Evolutionary conservation across 1,140 invertebrate genomes (phyloP).

Genomic region (Cherax quadricarinatus): DNA sequence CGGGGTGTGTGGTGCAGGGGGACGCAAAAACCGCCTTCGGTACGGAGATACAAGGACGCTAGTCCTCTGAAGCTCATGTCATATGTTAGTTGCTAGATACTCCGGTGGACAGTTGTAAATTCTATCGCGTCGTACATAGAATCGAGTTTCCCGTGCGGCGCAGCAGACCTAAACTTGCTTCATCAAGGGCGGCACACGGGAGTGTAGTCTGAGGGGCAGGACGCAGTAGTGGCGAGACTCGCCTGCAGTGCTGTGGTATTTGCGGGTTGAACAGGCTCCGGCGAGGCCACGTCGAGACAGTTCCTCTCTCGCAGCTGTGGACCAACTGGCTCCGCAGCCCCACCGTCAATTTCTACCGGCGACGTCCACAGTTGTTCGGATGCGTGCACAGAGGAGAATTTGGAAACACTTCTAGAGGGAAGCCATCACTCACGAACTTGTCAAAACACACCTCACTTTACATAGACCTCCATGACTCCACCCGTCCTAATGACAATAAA

Average conservation of each 20-base stretch:
- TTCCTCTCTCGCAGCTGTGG: conserved; percentile 66
- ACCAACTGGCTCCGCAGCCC: conserved; percentile 59
- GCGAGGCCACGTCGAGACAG: conserved; percentile 66
- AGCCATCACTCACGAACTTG: conserved; percentile 34
- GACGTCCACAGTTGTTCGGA: conserved; percentile 65
- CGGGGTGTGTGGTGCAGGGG: conserved; percentile 45
- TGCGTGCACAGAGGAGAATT: conserved; percentile 61
- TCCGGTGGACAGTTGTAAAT: conserved; percentile 51
- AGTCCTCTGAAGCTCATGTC: conserved; percentile 31
- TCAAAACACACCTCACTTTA: neutral
- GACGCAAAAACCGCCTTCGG: conserved; percentile 40
- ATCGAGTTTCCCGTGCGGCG: conserved; percentile 61
- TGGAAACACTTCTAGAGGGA: conserved; percentile 47
- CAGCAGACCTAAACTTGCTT: conserved; percentile 60
- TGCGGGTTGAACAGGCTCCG: conserved; percentile 68
- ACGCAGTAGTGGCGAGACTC: conserved; percentile 42
- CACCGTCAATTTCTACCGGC: conserved; percentile 67
- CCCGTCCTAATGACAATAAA: neutral
- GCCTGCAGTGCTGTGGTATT: conserved; percentile 44
- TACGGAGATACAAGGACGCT: conserved; percentile 32
- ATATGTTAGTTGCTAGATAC: conserved; percentile 67
- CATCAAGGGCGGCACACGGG: conserved; percentile 32
- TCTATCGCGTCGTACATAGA: conserved; percentile 69
- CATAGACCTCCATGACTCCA: neutral
- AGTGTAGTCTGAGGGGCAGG: conserved; percentile 13